Base-by-base conservation (phyloP, 2,888 invertebrate genomes). In the Gnatocerus cornutus region DNA sequence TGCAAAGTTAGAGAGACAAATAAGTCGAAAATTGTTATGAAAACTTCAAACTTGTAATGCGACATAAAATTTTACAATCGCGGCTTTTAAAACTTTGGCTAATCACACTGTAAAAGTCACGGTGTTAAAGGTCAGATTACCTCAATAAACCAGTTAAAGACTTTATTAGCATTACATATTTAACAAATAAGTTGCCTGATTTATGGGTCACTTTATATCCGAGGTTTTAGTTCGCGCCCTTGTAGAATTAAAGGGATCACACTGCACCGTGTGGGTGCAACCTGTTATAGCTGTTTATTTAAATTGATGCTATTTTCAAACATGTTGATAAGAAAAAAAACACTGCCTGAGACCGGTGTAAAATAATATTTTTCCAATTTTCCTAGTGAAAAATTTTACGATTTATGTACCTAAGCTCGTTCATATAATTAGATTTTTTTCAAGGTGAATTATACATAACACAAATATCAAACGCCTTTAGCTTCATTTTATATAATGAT, bases 51-150 rank as follows among this genome's bases (percentile, higher is more conserved):
- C 21, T 41, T 27, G 12, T 56, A 56, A 56, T 55, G 9, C 39
- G 27, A 56, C 27, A 41, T 41, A 56, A 56, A 41, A 56, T 59
- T 59, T 59, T 59, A 30, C 59, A 46, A 1, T n/a, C 46, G 6
- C 59, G 13, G 33, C 10, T 30, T 37, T 58, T 43, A 59, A 30
- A 59, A 59, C 29, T 45, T 59, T 46, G 12, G 13, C n/a, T 29
- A 33, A 55, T 12, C 39, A 53, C 39, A 16, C 21, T 55, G 30
- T 9, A 27, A 53, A 53, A 29, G 27, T 33, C 52, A 53, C 37
- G 13, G 13, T 8, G 33, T 39, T 39, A 55, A 55, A 50, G 29
- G 2, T 27, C n/a, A 43, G 16, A 43, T 41, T 37, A 12, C 1
- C 4, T 1, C 9, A 4, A 39, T 55, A 37, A 55, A 37, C 9